Evolutionary conservation across 1,140 invertebrate genomes (phyloP).

Genomic region (Lerema accius): DNA sequence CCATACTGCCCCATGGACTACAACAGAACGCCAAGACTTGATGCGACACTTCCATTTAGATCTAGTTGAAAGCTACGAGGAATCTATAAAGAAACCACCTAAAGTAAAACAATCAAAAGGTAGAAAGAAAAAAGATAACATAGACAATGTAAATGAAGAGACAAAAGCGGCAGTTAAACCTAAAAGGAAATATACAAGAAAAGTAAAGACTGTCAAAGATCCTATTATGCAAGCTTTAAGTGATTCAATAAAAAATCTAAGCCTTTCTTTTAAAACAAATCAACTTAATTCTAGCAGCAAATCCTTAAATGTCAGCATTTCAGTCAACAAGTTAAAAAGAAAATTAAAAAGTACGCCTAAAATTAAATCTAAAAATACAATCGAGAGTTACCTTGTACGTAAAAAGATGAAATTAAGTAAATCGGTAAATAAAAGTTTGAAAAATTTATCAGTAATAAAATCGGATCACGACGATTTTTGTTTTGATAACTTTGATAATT

Average conservation of each 20-base stretch:
- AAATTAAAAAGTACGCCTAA: constrained; percentile 57
- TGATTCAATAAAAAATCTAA: constrained; percentile 59
- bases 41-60: constrained; percentile 87
- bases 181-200: constrained; percentile 70
- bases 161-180: constrained; percentile 62
- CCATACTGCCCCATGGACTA: constrained; percentile 81
- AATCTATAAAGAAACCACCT: constrained; percentile 83
- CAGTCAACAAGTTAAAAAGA: constrained; percentile 62
- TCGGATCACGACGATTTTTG: constrained; percentile 20
- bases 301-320: constrained; percentile 56
- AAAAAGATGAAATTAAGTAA: constrained; percentile 52
- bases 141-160: constrained; percentile 42
- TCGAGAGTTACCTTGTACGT: constrained; percentile 66
- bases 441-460: constrained; percentile 45
- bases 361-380: constrained; percentile 54
- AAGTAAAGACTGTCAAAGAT: constrained; percentile 58
- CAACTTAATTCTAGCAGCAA: constrained; percentile 59
- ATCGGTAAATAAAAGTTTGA: constrained; percentile 47
- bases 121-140: constrained; percentile 60
- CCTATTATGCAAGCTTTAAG: constrained; percentile 44
- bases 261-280: constrained; percentile 47
- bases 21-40: constrained; percentile 87
- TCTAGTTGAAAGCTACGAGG: constrained; percentile 80
- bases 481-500: constrained; percentile 9
- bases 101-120: constrained; percentile 82